These are phyloP conservation scores for Epicauta chinensis DNA, from an alignment of 1,140 invertebrate genomes.

Conservation along the genomic window DNA sequence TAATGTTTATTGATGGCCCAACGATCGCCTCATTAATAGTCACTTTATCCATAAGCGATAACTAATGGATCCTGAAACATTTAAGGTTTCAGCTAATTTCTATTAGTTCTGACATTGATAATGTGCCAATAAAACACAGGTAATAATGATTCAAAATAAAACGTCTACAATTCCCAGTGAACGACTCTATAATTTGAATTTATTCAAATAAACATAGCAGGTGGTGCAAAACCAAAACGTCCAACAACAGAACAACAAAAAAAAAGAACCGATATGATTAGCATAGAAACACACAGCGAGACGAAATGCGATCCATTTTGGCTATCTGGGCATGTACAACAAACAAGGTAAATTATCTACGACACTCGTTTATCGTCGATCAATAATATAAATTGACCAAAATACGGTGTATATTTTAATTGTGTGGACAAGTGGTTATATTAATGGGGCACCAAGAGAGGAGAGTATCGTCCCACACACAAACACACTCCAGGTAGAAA, in stretches of 20 bases:
- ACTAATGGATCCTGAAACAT: constrained; percentile 6
- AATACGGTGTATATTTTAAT: constrained; percentile 45
- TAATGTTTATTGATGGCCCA: constrained; percentile 23
- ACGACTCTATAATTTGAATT: too few relatives aligned
- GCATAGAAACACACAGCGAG: too few relatives aligned
- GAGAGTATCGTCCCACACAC: constrained; percentile 33
- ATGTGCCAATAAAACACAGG: too few relatives aligned
- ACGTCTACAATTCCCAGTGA: too few relatives aligned
- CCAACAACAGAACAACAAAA: too few relatives aligned
- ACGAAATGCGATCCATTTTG: constrained; percentile 10
- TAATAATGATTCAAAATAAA: too few relatives aligned
- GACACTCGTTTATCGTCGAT: constrained; percentile 37
- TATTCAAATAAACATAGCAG: constrained; percentile 10
- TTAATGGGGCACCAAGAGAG: constrained; percentile 37
- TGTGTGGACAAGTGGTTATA: constrained; percentile 42
- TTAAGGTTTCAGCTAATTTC: not conserved
- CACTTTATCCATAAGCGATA: constrained; percentile 9
- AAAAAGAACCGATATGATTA: too few relatives aligned
- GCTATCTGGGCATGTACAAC: constrained; percentile 1
- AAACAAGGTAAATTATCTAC: constrained; percentile 36
- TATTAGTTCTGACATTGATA: too few relatives aligned
- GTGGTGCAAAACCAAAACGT: constrained; percentile 16
- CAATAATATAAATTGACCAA: constrained; percentile 43
- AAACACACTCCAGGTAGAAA: constrained; percentile 32
- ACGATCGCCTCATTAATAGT: constrained; percentile 19